phyloP scores from a whole-genome alignment of 2,888 invertebrate species.

The Cheilosia vulpina region DNA sequence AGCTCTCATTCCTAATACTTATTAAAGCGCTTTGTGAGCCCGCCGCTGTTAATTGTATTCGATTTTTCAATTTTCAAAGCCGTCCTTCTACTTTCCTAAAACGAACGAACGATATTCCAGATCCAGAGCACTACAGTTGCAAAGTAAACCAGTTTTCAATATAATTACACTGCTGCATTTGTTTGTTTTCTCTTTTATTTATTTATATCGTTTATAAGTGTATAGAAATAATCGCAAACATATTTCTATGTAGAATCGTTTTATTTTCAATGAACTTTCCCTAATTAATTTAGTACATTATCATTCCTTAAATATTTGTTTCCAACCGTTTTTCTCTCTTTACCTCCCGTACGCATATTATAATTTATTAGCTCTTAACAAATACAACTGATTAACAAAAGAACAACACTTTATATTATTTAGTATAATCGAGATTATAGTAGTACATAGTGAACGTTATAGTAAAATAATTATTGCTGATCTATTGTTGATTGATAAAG shows the following conservation, averaged over 20 bases:
- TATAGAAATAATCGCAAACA: constrained; percentile 69
- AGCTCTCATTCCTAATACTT: no score
- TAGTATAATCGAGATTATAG: constrained; percentile 25
- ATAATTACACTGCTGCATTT: no score
- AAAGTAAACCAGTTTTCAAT: no score
- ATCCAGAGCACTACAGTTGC: no score
- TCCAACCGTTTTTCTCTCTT: background rate
- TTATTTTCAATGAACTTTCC: constrained; percentile 38
- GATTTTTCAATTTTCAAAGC: no score
- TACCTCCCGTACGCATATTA: background rate
- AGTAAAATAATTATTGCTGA: constrained; percentile 22
- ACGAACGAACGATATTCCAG: no score
- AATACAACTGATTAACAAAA: constrained; percentile 44
- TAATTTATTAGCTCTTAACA: constrained; percentile 19
- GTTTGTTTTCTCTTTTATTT: constrained; percentile 12
- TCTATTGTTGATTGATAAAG: constrained; percentile 5
- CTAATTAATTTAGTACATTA: constrained; percentile 35
- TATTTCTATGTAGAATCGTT: constrained; percentile 29
- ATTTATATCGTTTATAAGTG: constrained; percentile 64
- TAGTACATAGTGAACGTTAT: constrained; percentile 32
- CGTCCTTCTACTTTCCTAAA: no score
- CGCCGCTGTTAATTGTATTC: no score
- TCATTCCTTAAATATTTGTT: constrained; percentile 49
- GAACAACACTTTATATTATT: constrained; percentile 33
- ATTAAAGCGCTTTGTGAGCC: no score